phyloP scores from a whole-genome alignment of 2,888 invertebrate genomes.

The Pseudeuparius sepicola region DNA sequence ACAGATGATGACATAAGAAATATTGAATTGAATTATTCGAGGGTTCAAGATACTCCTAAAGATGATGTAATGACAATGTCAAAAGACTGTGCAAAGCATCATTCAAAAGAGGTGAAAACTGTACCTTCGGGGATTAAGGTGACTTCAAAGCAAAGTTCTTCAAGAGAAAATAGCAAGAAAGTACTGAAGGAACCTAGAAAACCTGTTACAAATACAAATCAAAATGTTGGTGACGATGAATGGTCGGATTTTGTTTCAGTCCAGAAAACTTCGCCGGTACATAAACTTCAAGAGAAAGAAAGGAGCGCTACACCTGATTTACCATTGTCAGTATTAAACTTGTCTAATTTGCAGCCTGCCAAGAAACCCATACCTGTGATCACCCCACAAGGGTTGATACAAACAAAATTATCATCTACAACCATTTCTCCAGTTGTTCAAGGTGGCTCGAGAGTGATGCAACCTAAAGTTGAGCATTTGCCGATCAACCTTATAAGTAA shows the following conservation, averaged over 20 bases:
- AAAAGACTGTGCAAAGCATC: neutral
- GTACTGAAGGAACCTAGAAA: constrained; percentile 19
- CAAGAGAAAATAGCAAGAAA: no score
- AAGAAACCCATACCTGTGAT: constrained; percentile 36
- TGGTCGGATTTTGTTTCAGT: constrained; percentile 52
- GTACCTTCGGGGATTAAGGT: no score
- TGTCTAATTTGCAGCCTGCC: constrained; percentile 33
- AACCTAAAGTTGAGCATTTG: constrained; percentile 17
- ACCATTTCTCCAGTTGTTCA: constrained; percentile 9
- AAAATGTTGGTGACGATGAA: constrained; percentile 44
- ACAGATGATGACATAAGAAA: constrained; percentile 35
- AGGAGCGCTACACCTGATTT: constrained; percentile 34
- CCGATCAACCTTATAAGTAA: constrained; percentile 34
- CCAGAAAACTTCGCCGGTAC: constrained; percentile 25
- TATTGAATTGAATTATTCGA: constrained; percentile 32
- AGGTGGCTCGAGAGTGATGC: constrained; percentile 16
- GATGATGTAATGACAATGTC: constrained; percentile 6
- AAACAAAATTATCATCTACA: constrained; percentile 32
- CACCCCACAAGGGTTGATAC: constrained; percentile 34
- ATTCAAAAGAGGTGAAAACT: no score
- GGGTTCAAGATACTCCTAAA: constrained; percentile 15
- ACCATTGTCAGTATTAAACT: constrained; percentile 34
- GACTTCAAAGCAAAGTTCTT: neutral
- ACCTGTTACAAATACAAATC: constrained; percentile 15
- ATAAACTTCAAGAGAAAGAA: constrained; percentile 23